Evolutionary conservation across 2,797 vertebrate species (phyloP), one percentile per base, ranked within the genome.

Genomic region (Enteromius radiatus): DNA sequence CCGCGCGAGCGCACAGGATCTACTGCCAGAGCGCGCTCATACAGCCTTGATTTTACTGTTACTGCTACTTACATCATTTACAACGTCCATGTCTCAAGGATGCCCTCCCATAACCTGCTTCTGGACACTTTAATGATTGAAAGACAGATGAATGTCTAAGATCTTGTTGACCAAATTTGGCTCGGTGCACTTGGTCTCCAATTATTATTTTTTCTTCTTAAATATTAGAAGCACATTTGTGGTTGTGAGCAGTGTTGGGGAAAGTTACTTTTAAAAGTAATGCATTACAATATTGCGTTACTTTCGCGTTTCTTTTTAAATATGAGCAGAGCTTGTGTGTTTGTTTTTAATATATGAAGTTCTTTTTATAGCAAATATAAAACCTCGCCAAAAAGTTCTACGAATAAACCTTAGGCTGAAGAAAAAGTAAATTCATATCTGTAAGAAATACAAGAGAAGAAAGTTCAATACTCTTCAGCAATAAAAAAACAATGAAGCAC

Each of bases 1-100:
- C 15, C 56, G 21, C 14, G 54, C 19, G 84, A 47, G 54, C 64
- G 71, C 63, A 59, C 28, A 67, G 7, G 28, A 63, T 26, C 28
- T 41, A 36, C 47, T 56, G 70, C 15, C 28, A 70, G 45, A 28
- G 45, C 45, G 67, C 64, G 76, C n/a, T 69, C 61, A 38, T 12
- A 64, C n/a, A 52, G 54, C 14, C 41, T 43, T 28, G 41, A 31
- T 6, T 78, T 77, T 77, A 54, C 49, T 56, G 8, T 19, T 76
- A 19, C 54, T 38, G 38, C 3, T 21, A 2, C 14, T 82, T 82
- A 74, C 80, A 68, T 82, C 59, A 82, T 78, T 47, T 78, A 75
- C 80, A 61, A 41, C 52, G 2, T 28, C 9, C 56, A n/a, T n/a
- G 43, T 47, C 4, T 59, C 38, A 68, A 41, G 14, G 2, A 69